Base-by-base conservation (phyloP, 2,113 vertebrate genomes). In the Orycteropus afer region DNA sequence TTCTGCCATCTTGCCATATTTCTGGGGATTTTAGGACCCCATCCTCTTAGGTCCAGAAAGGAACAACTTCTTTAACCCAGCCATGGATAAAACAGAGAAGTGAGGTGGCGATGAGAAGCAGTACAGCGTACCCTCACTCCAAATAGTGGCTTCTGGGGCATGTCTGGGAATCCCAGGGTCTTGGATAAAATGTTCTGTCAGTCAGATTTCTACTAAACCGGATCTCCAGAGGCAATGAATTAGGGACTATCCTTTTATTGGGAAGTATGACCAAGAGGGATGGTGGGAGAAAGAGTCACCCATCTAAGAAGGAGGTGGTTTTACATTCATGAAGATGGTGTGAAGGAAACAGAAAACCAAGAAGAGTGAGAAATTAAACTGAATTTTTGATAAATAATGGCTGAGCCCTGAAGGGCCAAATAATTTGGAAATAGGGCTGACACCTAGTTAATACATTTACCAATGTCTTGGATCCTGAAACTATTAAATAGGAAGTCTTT, bases 131-230 rank as follows among this genome's bases (percentile, higher is more conserved):
- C 29, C 22, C n/a, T 65, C 4, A 23, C 6, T 37, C 40, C 78
- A 15, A 5, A 6, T 7, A 7, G 40, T 23, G 18, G 57, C 15
- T 42, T 40, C 7, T 0, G 17, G 12, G 3, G 23, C 29, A 9
- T 3, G 53, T 25, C 34, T 37, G 57, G 8, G 89, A 78, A 57
- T 25, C 42, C 45, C n/a, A 25, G 40, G 42, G 42, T 59, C n/a
- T 20, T 1, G 0, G 47, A 22, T 37, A 47, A 80, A 85, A 61
- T 10, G 4, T 53, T 67, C 2, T 27, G 59, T 47, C 4, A 71
- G n/a, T 78, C 22, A 63, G n/a, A 81, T 65, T 61, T 85, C 34
- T 27, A 69, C 51, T 65, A 65, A 78, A 74, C 34, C 55, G 74
- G 10, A 32, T 14, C 20, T 27, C 34, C 8, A 34, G 42, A 91